phyloP scores from a whole-genome alignment of 2,888 invertebrate species.

The Dicyrtoma fusca region DNA sequence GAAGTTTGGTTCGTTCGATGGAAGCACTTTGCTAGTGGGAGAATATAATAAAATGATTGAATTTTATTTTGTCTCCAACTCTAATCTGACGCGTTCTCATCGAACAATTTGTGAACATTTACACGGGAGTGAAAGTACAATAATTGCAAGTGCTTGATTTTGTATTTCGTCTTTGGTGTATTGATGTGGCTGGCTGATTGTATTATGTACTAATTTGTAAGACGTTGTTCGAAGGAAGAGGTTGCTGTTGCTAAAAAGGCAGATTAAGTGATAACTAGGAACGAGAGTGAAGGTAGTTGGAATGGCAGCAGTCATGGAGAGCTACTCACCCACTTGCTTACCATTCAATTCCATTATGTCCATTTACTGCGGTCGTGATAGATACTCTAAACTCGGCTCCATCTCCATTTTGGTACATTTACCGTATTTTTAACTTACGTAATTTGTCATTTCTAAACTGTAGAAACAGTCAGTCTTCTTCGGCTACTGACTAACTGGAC shows the following conservation, averaged over 20 bases:
- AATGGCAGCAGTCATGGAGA: conserved; percentile 36
- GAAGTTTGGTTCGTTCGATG: too few relatives aligned
- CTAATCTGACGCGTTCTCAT: too few relatives aligned
- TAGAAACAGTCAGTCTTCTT: too few relatives aligned
- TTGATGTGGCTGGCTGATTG: background rate
- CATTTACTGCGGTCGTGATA: conserved; percentile 27
- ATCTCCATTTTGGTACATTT: conserved; percentile 30
- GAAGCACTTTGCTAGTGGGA: too few relatives aligned
- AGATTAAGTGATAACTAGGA: background rate
- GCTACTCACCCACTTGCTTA: conserved; percentile 32
- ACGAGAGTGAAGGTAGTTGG: conserved; percentile 1
- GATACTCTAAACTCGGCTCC: conserved; percentile 29
- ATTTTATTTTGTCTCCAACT: too few relatives aligned
- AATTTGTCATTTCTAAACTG: too few relatives aligned
- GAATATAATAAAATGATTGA: too few relatives aligned
- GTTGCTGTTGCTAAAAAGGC: background rate
- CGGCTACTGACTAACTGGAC: too few relatives aligned
- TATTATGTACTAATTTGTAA: background rate
- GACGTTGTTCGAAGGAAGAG: background rate
- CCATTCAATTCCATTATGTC: conserved; percentile 29
- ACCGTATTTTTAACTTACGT: background rate
- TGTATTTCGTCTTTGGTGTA: background rate
- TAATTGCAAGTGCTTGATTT: background rate
- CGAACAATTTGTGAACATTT: too few relatives aligned
- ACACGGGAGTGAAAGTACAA: background rate